A percentile compares a stretch with the other conserved stretches of the same genome.
phyloP scores from a whole-genome alignment of 2,113 vertebrate species.

The Chaetura pelagica region DNA sequence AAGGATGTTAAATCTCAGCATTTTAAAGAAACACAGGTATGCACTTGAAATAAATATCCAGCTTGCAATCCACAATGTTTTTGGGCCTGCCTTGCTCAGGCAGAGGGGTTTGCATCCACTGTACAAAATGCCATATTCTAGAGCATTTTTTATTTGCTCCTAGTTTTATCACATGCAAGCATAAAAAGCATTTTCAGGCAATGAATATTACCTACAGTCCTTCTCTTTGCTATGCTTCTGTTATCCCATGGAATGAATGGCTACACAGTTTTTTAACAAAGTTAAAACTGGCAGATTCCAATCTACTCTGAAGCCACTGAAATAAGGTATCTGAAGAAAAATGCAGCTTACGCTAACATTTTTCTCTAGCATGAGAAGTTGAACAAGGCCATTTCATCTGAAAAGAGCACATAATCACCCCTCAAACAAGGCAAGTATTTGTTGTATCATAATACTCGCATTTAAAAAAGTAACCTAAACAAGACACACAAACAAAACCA shows the following conservation, averaged over 20 bases:
- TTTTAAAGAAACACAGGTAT: neutral
- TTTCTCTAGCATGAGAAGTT: neutral
- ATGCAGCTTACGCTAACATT: neutral
- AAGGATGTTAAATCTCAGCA: neutral
- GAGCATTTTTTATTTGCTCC: neutral
- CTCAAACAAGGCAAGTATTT: neutral
- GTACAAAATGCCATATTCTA: neutral
- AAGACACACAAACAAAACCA: neutral
- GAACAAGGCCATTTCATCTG: neutral
- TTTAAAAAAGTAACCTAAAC: neutral
- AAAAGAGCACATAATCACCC: neutral
- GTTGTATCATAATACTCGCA: neutral
- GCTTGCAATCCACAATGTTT: neutral
- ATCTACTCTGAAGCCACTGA: neutral
- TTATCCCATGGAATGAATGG: neutral
- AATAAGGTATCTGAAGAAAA: neutral
- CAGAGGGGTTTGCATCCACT: neutral
- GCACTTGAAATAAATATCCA: neutral
- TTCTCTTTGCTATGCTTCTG: neutral
- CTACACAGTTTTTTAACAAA: neutral
- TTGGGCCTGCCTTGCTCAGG: neutral
- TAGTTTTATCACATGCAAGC: neutral
- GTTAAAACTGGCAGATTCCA: neutral
- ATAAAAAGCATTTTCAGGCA: neutral
- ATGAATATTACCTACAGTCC: neutral